phyloP scores from a whole-genome alignment of 2,888 invertebrate species.

The Liopterus haemorrhoidalis region DNA sequence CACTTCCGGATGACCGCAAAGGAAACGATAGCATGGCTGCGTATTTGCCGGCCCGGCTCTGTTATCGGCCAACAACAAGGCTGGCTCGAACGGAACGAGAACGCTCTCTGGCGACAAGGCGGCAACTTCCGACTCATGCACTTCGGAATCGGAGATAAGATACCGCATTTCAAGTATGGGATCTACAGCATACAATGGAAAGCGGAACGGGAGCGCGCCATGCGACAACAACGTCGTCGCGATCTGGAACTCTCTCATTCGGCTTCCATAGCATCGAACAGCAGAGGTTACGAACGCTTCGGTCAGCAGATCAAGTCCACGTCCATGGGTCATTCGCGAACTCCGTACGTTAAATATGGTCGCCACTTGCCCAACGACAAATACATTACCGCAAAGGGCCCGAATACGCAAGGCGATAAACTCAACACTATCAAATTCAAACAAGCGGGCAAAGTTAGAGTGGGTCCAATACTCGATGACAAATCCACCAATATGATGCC shows the following conservation, averaged over 20 bases:
- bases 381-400: constrained; percentile 9
- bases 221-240: neutral
- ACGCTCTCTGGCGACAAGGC: constrained; percentile 50
- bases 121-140: constrained; percentile 49
- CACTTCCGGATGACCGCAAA: constrained; percentile 72
- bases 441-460: too few relatives aligned
- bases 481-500: too few relatives aligned
- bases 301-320: neutral
- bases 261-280: neutral
- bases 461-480: too few relatives aligned
- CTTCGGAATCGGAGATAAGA: constrained; percentile 44
- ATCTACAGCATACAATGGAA: constrained; percentile 47
- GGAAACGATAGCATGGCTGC: constrained; percentile 83
- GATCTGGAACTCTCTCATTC: neutral
- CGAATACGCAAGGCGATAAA: constrained; percentile 53
- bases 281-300: neutral
- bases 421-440: constrained; percentile 45
- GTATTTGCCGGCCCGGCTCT: constrained; percentile 81
- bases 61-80: constrained; percentile 84
- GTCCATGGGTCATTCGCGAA: neutral
- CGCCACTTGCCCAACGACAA: neutral
- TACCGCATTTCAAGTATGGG: constrained; percentile 47
- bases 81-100: constrained; percentile 53
- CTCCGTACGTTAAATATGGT: neutral
- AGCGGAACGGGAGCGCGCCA: constrained; percentile 25